Evolutionary conservation across 2,797 vertebrate genomes (phyloP).

Genomic region (Cossypha caffra): DNA sequence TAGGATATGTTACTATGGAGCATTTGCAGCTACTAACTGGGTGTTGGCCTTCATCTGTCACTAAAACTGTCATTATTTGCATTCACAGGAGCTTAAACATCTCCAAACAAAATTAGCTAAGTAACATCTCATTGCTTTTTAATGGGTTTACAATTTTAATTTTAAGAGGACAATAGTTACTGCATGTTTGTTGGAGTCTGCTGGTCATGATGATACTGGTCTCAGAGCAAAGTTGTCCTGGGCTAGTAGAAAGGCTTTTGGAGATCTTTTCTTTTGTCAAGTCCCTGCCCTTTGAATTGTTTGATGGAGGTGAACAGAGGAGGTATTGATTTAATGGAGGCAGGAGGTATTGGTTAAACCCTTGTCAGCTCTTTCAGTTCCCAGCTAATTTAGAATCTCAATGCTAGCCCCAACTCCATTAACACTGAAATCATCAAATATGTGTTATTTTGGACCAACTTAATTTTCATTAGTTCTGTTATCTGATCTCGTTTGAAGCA

Average conservation of each 20-base stretch:
- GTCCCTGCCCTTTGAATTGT: not conserved
- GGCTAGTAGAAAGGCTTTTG: not conserved
- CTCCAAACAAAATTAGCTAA: not conserved
- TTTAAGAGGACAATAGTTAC: not conserved
- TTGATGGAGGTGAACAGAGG: not conserved
- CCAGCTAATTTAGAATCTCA: not conserved
- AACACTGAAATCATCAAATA: not conserved
- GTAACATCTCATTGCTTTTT: not conserved
- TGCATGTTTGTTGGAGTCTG: not conserved
- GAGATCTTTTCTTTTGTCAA: not conserved
- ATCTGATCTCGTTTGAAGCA: not conserved
- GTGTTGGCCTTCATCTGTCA: not conserved
- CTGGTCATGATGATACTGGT: not conserved
- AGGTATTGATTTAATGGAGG: not conserved
- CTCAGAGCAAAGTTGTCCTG: not conserved
- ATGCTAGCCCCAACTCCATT: not conserved
- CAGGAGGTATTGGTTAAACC: not conserved
- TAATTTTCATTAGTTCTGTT: not conserved
- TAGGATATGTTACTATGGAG: not conserved
- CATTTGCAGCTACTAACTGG: not conserved
- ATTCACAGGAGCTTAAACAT: not conserved
- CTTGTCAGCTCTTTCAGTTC: not conserved
- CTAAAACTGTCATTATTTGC: not conserved
- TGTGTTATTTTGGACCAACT: not conserved
- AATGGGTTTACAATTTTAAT: not conserved